These are phyloP conservation scores for Fregata magnificens DNA, from an alignment of 2,113 vertebrate genomes.

Conservation along the genomic window DNA sequence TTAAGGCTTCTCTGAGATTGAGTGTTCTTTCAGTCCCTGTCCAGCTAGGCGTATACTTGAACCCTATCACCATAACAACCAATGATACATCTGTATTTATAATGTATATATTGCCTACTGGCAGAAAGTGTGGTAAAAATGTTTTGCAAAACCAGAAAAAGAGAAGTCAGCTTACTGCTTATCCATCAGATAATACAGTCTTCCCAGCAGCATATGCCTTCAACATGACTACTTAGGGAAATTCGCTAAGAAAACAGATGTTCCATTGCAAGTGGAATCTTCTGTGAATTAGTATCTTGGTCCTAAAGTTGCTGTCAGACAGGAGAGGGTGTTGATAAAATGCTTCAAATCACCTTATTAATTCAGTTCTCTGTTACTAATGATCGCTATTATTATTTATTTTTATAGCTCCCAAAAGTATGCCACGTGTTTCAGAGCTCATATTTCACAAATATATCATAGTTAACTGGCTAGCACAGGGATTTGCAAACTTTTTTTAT, in stretches of 20 bases:
- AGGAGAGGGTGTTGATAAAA: neutral
- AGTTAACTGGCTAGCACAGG: neutral
- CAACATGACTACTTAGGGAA: neutral
- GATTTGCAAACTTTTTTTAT: neutral
- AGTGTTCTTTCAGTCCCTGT: neutral
- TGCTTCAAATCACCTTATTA: neutral
- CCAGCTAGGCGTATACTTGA: neutral
- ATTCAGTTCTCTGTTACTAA: neutral
- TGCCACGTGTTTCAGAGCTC: neutral
- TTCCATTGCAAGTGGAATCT: neutral
- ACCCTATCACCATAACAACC: neutral
- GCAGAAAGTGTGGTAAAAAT: neutral
- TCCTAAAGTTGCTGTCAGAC: neutral
- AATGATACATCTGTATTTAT: neutral
- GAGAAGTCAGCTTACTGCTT: neutral
- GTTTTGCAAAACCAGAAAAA: neutral
- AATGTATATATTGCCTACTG: neutral
- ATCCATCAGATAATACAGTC: neutral
- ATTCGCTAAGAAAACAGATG: neutral
- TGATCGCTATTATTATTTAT: neutral
- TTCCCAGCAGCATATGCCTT: neutral
- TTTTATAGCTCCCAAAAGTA: neutral
- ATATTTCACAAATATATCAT: neutral
- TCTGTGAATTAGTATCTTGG: neutral
- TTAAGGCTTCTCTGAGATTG: neutral